Evolutionary conservation across 2,797 vertebrate genomes (phyloP).

Genomic region (Alectoris magna): DNA sequence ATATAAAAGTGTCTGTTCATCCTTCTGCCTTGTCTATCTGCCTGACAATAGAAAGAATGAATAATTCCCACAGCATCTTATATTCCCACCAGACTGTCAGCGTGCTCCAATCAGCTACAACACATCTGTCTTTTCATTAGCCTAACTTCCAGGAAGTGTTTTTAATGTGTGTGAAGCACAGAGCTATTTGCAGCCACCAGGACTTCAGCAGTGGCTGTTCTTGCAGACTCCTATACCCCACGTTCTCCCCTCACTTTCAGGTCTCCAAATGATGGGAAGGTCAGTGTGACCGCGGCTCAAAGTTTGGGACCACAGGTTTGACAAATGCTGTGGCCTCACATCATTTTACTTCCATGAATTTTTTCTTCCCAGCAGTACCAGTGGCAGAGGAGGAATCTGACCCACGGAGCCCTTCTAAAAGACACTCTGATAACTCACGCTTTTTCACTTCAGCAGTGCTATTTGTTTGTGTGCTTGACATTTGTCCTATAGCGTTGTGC

Average conservation of each 20-base stretch:
- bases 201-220: background rate
- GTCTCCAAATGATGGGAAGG: constrained; percentile 6
- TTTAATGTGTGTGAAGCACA: background rate
- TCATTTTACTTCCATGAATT: background rate
- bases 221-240: background rate
- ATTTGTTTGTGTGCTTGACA: constrained; percentile 45
- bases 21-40: background rate
- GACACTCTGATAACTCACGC: background rate
- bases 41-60: background rate
- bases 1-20: background rate
- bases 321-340: background rate
- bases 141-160: background rate
- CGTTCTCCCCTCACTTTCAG: background rate
- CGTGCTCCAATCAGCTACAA: background rate
- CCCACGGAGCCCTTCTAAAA: background rate
- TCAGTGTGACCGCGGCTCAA: background rate
- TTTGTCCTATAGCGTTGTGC: background rate
- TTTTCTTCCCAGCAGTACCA: background rate
- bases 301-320: background rate
- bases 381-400: background rate
- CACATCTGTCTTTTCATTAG: background rate
- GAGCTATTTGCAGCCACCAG: background rate
- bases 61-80: fast-evolving
- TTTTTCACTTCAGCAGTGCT: background rate
- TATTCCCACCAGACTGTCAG: fast-evolving